Percentiles rank a stretch among this genome's conserved stretches.
Evolutionary conservation across 2,888 invertebrate genomes (phyloP).

Genomic region (Phania funesta): DNA sequence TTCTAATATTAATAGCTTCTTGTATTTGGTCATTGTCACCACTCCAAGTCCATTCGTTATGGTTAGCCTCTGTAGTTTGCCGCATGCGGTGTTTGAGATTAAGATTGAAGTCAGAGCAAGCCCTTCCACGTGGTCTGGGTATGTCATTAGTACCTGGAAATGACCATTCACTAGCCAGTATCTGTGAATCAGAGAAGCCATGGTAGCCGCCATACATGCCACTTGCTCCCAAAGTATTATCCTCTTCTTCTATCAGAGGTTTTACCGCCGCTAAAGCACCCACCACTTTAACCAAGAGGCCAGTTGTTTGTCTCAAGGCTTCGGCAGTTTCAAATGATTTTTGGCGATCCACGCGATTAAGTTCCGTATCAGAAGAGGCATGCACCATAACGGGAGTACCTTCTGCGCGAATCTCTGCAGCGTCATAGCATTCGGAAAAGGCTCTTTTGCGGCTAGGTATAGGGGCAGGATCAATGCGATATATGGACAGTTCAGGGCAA

Average conservation of each 20-base stretch:
- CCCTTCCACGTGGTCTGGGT: slow-evolving; percentile 82
- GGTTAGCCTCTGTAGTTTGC: slow-evolving; percentile 69
- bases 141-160: slow-evolving; percentile 76
- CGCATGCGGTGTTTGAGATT: slow-evolving; percentile 71
- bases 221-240: slow-evolving; percentile 70
- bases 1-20: slow-evolving; percentile 78
- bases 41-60: slow-evolving; percentile 81
- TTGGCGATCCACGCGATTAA: slow-evolving; percentile 88
- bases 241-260: slow-evolving; percentile 80
- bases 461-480: slow-evolving; percentile 82
- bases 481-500: slow-evolving; percentile 86
- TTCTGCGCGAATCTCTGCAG: slow-evolving; percentile 70
- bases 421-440: slow-evolving; percentile 84
- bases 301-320: slow-evolving; percentile 87
- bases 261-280: slow-evolving; percentile 86
- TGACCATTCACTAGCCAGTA: slow-evolving; percentile 87
- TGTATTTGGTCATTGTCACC: slow-evolving; percentile 80
- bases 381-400: slow-evolving; percentile 76
- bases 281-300: slow-evolving; percentile 88
- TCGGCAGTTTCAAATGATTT: slow-evolving; percentile 85
- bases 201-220: slow-evolving; percentile 82
- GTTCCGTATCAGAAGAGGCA: slow-evolving; percentile 89
- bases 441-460: slow-evolving; percentile 82
- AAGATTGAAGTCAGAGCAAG: slow-evolving; percentile 83
- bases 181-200: slow-evolving; percentile 87